Evolutionary conservation across 2,797 vertebrate species (phyloP), one percentile per base, ranked within the genome.

Genomic region (Xenops minutus): DNA sequence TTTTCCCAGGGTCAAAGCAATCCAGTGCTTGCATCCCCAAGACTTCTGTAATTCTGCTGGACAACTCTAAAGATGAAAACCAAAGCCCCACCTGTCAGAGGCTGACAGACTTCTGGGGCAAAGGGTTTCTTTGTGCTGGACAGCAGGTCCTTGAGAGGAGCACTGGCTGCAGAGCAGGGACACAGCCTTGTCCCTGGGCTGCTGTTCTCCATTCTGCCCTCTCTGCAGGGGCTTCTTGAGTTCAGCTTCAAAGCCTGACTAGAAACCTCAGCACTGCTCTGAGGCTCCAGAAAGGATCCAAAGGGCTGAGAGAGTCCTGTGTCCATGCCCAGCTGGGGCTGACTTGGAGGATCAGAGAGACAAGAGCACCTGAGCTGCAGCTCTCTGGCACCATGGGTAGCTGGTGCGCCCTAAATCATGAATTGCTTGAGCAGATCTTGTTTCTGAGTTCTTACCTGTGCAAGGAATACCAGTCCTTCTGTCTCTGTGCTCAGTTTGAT

Each of bases 191-290:
- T 58, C 34, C 56, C 48, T 1, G 0, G 24, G 8, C 19, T 26
- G 67, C 32, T 34, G 30, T 30, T n/a, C 34, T 68, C 30, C n/a
- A 54, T 34, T 46, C 51, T 72, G 29, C 30, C 21, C 41, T 85
- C 0, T 0, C 24, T 95, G 52, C 37, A 78, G 59, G 18, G 22
- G 21, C 49, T 5, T 3, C 46, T 58, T 4, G 0, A 66, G 32
- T 24, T 20, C 10, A 7, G 16, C 61, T 66, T 54, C 37, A 49
- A 48, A 90, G 32, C 24, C 62, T 62, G 39, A 11, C 11, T 39
- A 32, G 62, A 72, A 88, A 18, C 12, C 9, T 39, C 48, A 46
- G 52, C 19, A 48, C 11, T 49, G 32, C 55, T 49, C 68, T 44
- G 59, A 61, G n/a, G 34, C 34, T 11, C 26, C 56, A 67, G 66